Conservation (phyloP, 2,113 vertebrate genomes). For the human region DNA sequence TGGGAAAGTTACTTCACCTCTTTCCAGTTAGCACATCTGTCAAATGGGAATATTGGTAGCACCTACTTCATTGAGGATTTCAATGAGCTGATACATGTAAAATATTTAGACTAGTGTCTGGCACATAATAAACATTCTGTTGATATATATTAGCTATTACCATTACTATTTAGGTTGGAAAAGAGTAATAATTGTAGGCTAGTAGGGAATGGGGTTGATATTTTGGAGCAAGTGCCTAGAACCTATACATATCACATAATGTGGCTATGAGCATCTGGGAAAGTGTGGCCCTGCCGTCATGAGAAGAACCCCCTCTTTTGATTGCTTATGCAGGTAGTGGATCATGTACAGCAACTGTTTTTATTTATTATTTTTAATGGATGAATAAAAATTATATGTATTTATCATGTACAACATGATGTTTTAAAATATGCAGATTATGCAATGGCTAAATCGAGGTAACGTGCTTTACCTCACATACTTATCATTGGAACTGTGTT, state of each 20-base stretch:
- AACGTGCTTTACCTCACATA: not conserved
- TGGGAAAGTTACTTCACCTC: not conserved
- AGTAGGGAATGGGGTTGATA: not conserved
- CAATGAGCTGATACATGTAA: not conserved
- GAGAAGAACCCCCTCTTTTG: not conserved
- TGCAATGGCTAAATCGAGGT: not conserved
- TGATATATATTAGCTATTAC: not conserved
- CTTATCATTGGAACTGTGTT: constrained; percentile 12
- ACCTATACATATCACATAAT: not conserved
- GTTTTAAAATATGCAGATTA: not conserved
- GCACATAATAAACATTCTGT: not conserved
- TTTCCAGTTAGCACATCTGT: not conserved
- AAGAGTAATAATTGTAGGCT: not conserved
- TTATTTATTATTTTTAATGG: constrained; percentile 28
- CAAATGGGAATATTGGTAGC: not conserved
- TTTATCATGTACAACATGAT: not conserved
- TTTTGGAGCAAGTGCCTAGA: not conserved
- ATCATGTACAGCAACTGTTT: not conserved
- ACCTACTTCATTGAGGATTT: not conserved
- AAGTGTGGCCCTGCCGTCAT: not conserved
- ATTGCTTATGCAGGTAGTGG: not conserved
- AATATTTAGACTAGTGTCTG: not conserved
- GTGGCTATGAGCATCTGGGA: not conserved
- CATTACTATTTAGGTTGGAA: not conserved
- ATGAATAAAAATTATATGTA: not conserved